Conservation (phyloP, 2,113 vertebrate species). For the Tragulus kanchil region DNA sequence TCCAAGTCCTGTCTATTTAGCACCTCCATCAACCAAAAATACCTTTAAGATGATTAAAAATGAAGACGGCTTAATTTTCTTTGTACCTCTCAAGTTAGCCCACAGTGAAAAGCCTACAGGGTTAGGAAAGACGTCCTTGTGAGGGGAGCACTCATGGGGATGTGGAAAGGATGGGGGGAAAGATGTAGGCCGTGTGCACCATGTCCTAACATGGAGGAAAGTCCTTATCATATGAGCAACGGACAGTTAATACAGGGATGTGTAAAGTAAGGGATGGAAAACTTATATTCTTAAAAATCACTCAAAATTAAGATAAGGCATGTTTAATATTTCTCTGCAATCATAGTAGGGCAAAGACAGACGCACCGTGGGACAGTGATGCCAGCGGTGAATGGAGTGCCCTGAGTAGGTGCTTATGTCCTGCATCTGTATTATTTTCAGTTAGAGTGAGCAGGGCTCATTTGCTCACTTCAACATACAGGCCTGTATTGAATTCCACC, state of each 20-base stretch:
- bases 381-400: too few species aligned
- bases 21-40: background rate
- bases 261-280: background rate
- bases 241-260: background rate
- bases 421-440: background rate
- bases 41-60: too few species aligned
- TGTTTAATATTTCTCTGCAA: background rate
- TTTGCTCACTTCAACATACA: slow-evolving; percentile 35
- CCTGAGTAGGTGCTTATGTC: rapidly evolving
- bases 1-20: too few species aligned
- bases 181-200: rapidly evolving
- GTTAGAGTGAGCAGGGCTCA: background rate
- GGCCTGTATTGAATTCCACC: slow-evolving; percentile 66
- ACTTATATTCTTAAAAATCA: background rate
- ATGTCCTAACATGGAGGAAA: rapidly evolving
- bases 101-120: background rate
- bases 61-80: background rate
- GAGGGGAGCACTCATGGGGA: rapidly evolving
- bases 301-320: background rate
- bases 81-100: background rate
- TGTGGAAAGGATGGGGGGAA: rapidly evolving
- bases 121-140: too few species aligned
- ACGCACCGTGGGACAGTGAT: background rate
- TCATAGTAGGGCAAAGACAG: background rate
- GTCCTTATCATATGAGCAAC: background rate